Conservation (phyloP, 2,888 invertebrate genomes). For the Mesorhabditis belari region DNA sequence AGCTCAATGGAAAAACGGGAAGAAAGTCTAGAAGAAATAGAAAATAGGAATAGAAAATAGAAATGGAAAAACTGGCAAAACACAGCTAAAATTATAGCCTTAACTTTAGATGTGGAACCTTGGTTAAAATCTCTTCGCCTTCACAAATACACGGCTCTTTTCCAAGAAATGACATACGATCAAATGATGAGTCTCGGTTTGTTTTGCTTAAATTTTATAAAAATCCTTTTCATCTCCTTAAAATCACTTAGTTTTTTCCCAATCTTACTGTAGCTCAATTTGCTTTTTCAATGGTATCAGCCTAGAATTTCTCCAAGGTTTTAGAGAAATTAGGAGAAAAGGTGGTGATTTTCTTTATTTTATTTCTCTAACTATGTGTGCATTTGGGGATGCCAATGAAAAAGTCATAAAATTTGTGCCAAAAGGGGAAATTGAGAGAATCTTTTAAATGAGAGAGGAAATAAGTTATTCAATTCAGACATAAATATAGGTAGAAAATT, state of each 20-base stretch:
- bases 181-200: constrained; percentile 68
- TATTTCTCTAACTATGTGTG: too few species aligned
- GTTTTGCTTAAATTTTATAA: background rate
- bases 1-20: background rate
- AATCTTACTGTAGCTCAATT: background rate
- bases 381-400: too few species aligned
- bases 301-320: background rate
- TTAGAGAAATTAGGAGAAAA: too few species aligned
- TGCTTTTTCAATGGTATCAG: background rate
- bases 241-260: background rate
- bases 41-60: too few species aligned
- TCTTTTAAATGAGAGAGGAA: background rate
- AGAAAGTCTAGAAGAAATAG: background rate
- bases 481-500: too few species aligned
- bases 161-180: constrained; percentile 81
- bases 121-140: constrained; percentile 90
- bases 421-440: constrained; percentile 4
- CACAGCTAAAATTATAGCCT: background rate
- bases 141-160: constrained; percentile 90
- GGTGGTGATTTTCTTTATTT: too few species aligned
- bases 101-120: constrained; percentile 61
- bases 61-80: too few species aligned
- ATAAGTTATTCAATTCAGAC: too few species aligned
- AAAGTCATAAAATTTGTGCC: too few species aligned
- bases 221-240: background rate